These are phyloP conservation scores for Lasioglossum leucozonium DNA, from an alignment of 2,888 invertebrate genomes.

Conservation along the genomic window DNA sequence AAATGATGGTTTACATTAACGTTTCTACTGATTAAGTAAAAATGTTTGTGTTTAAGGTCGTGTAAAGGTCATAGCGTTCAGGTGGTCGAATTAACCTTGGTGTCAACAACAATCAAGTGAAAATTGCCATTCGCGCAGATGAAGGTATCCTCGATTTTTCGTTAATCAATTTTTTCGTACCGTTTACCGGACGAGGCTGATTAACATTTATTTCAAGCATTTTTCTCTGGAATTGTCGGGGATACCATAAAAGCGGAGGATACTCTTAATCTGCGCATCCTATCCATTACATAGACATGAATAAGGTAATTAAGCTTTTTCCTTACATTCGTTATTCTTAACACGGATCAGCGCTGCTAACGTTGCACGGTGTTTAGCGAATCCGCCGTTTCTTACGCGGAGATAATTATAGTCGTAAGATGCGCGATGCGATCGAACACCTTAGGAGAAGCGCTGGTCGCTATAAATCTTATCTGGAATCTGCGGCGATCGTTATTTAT, in stretches of 20 bases:
- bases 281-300: not conserved
- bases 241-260: not conserved
- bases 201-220: not conserved
- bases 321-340: not conserved
- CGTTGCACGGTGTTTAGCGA: not conserved
- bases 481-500: constrained; percentile 27
- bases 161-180: not conserved
- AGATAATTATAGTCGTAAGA: constrained; percentile 33
- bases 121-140: not conserved
- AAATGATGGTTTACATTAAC: not conserved
- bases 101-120: not conserved
- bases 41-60: not conserved
- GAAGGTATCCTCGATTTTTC: not conserved
- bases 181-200: not conserved
- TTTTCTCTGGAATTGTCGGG: not conserved
- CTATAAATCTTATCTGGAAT: constrained; percentile 47
- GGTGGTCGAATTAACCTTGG: not conserved
- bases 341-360: not conserved
- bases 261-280: not conserved
- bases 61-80: not conserved
- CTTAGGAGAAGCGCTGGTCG: constrained; percentile 8
- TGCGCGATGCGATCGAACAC: constrained; percentile 12
- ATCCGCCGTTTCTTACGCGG: constrained; percentile 18
- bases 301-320: not conserved
- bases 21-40: not conserved